phyloP scores from a whole-genome alignment of 1,140 invertebrate genomes.

The Drosophila subobscura region DNA sequence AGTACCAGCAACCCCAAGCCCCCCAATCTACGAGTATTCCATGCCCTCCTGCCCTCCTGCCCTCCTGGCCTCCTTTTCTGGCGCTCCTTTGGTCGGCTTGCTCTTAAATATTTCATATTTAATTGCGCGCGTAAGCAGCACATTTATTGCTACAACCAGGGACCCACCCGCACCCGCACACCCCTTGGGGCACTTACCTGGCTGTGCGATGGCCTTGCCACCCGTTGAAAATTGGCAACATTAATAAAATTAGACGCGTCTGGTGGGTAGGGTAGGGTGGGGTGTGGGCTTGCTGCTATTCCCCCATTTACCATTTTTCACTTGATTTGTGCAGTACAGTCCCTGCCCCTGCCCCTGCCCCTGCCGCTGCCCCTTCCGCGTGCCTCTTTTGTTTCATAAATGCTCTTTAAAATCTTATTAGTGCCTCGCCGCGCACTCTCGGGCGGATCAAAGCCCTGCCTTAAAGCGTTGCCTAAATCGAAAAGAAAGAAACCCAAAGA shows the following conservation, averaged over 20 bases:
- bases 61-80: background rate
- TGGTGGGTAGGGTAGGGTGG: background rate
- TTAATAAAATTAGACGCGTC: slow-evolving; percentile 75
- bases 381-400: slow-evolving; percentile 38
- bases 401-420: slow-evolving; percentile 72
- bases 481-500: background rate
- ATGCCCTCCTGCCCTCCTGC: background rate
- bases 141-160: slow-evolving; percentile 51
- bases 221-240: slow-evolving; percentile 74
- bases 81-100: background rate
- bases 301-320: slow-evolving; percentile 57
- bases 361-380: no score
- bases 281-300: slow-evolving; percentile 5
- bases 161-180: background rate
- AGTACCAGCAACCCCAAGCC: background rate
- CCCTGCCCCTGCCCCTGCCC: background rate
- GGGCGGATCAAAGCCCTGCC: slow-evolving; percentile 58
- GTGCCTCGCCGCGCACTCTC: background rate
- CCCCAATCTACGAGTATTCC: background rate
- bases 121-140: slow-evolving; percentile 77
- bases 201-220: slow-evolving; percentile 25
- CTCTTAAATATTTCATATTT: slow-evolving; percentile 81
- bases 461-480: slow-evolving; percentile 11
- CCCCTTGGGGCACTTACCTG: slow-evolving; percentile 25
- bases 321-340: slow-evolving; percentile 23